These are phyloP conservation scores for Erythrocercus mccallii DNA, from an alignment of 2,113 vertebrate species.

Conservation along the genomic window DNA sequence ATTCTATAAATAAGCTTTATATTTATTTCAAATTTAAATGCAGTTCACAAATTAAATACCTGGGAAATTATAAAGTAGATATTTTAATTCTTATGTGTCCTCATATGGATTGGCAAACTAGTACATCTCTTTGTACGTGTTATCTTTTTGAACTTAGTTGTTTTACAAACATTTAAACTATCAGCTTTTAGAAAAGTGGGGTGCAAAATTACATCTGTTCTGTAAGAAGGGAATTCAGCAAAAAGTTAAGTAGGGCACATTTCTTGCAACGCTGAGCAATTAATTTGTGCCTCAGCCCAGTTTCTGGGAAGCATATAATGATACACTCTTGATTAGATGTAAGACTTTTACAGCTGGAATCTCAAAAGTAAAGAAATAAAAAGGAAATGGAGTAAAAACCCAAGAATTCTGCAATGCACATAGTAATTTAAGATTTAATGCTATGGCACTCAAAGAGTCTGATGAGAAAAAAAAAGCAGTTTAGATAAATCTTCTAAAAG, in stretches of 20 bases:
- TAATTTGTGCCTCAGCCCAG: not conserved
- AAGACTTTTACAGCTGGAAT: not conserved
- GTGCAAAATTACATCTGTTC: not conserved
- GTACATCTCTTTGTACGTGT: not conserved
- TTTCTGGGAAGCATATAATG: not conserved
- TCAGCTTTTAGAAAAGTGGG: not conserved
- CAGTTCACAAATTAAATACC: not conserved
- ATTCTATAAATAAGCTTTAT: not conserved
- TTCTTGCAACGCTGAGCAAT: not conserved
- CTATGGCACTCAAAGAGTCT: not conserved
- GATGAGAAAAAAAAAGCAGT: not conserved
- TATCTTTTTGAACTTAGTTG: not conserved
- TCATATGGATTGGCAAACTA: not conserved
- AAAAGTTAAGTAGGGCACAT: not conserved
- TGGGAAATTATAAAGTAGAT: not conserved
- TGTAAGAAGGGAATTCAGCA: not conserved
- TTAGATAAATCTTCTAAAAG: conserved; percentile 13
- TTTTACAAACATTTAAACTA: not conserved
- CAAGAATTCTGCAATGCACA: not conserved
- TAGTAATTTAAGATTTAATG: not conserved
- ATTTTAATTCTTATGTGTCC: not conserved
- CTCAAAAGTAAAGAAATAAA: not conserved
- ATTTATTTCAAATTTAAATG: too few species aligned
- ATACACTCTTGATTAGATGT: not conserved
- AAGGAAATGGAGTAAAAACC: not conserved